Evolutionary conservation across 23 tunicate species (phyloP).

Genomic region (Clavelina lepadiformis): DNA sequence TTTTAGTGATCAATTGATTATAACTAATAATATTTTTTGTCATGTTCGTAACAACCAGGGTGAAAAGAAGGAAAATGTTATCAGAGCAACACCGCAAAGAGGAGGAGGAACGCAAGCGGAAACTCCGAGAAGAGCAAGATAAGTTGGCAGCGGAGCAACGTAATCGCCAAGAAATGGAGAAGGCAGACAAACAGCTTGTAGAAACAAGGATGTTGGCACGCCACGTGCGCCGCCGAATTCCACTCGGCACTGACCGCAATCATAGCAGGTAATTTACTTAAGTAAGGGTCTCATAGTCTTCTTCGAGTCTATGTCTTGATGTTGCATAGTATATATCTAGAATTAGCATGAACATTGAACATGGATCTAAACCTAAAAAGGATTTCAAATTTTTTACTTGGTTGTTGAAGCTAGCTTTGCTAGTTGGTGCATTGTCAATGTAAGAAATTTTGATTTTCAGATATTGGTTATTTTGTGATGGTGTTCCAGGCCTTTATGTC

Average conservation of each 20-base stretch:
- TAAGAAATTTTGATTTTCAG: too few species aligned
- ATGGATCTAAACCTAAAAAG: not conserved
- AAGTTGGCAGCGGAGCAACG: constrained; percentile 32
- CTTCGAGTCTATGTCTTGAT: not conserved
- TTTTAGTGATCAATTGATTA: too few species aligned
- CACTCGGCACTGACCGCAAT: constrained; percentile 77
- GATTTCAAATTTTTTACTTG: not conserved
- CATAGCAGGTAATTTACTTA: constrained; percentile 64
- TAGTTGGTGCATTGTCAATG: not conserved
- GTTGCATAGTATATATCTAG: too few species aligned
- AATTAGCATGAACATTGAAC: too few species aligned
- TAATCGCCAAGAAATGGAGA: constrained; percentile 34
- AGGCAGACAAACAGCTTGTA: constrained; percentile 15
- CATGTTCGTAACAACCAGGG: too few species aligned
- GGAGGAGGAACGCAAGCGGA: constrained; percentile 43
- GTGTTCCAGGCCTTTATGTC: constrained; percentile 66
- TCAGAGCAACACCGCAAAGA: constrained; percentile 37
- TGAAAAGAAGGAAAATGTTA: constrained; percentile 43
- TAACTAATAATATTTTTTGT: too few species aligned
- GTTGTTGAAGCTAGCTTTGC: not conserved
- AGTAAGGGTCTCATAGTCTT: not conserved
- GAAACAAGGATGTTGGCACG: constrained; percentile 38
- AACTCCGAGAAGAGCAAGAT: constrained; percentile 37
- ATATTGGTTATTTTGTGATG: constrained; percentile 79
- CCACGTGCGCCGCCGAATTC: constrained; percentile 23